A percentile compares a stretch with the other conserved stretches of the same genome.
Conservation (phyloP, 2,888 invertebrate genomes). For the Hirtodrosophila histrioides region DNA sequence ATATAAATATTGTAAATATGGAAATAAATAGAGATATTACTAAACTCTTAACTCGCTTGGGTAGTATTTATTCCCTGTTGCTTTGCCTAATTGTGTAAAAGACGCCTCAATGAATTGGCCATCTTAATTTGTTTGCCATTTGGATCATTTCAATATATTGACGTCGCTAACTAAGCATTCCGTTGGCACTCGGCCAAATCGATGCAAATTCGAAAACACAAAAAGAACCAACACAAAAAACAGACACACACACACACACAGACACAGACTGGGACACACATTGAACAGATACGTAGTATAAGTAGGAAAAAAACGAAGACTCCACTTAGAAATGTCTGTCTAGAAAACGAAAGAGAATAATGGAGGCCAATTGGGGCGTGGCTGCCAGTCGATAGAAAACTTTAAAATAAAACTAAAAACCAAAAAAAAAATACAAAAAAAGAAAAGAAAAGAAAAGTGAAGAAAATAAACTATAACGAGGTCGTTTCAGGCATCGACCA, state of each 20-base stretch:
- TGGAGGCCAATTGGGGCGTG: constrained; percentile 51
- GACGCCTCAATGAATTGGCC: constrained; percentile 42
- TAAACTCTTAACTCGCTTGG: background rate
- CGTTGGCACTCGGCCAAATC: constrained; percentile 66
- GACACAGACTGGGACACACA: constrained; percentile 23
- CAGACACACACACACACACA: constrained; percentile 23
- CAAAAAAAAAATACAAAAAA: constrained; percentile 22
- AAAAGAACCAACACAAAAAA: constrained; percentile 35
- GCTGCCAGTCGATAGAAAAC: constrained; percentile 46
- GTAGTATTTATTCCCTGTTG: background rate
- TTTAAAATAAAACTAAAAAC: constrained; percentile 29
- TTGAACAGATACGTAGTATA: constrained; percentile 12
- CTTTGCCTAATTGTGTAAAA: constrained; percentile 22
- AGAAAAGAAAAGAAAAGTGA: constrained; percentile 25
- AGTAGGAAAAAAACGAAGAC: constrained; percentile 31
- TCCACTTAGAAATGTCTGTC: constrained; percentile 45
- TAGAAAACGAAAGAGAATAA: constrained; percentile 20
- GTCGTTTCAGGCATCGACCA: constrained; percentile 24
- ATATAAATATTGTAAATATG: too few species aligned
- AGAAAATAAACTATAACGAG: constrained; percentile 50
- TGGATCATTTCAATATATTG: constrained; percentile 69
- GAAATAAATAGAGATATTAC: background rate
- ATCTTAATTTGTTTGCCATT: constrained; percentile 51
- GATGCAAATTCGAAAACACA: constrained; percentile 60
- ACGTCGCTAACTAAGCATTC: constrained; percentile 68